Evolutionary conservation across 2,113 vertebrate species (phyloP).

Genomic region (Aldabrachelys gigantea): DNA sequence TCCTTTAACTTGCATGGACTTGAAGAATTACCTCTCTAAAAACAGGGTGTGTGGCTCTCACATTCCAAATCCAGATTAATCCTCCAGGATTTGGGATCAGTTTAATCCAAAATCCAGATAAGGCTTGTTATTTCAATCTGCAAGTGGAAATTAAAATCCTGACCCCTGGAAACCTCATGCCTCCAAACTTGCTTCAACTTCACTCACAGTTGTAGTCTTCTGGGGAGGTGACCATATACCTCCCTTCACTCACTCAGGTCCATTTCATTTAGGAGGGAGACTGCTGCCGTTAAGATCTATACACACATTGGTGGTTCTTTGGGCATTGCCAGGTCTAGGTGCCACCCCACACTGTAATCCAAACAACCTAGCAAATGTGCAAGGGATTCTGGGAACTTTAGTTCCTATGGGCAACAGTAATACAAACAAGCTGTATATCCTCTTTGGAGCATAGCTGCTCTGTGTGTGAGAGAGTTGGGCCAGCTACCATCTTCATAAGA

Average conservation of each 20-base stretch:
- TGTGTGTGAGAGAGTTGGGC: neutral
- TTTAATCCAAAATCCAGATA: neutral
- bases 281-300: neutral
- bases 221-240: neutral
- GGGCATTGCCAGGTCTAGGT: neutral
- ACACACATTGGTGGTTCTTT: neutral
- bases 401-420: neutral
- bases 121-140: neutral
- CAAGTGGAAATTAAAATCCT: neutral
- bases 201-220: neutral
- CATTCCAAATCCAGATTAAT: neutral
- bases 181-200: neutral
- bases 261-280: neutral
- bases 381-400: neutral
- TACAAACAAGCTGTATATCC: neutral
- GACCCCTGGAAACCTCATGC: neutral
- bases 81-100: neutral
- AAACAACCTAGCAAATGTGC: neutral
- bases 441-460: accelerated
- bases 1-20: neutral
- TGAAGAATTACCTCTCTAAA: constrained; percentile 17
- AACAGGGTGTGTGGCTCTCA: neutral
- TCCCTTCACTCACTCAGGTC: neutral
- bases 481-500: neutral
- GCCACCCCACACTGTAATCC: neutral